These are phyloP conservation scores for Papilio dardanus DNA, from an alignment of 1,140 invertebrate genomes.

Conservation along the genomic window DNA sequence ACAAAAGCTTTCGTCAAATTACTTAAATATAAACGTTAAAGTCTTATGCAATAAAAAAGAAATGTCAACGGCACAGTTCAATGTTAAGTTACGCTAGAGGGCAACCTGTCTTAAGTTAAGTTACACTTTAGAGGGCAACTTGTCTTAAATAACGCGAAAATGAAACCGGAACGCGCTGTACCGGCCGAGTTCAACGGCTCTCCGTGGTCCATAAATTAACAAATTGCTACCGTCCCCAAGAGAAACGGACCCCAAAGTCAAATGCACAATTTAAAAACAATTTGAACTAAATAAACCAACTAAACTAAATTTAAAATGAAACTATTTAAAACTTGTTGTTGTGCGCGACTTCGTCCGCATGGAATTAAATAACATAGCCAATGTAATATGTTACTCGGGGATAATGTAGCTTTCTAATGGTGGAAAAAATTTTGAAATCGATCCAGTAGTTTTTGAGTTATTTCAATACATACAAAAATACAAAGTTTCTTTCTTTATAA, in stretches of 20 bases:
- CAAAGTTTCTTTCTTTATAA: no score
- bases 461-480: no score
- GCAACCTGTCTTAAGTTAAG: conserved; percentile 44
- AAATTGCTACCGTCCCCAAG: conserved; percentile 31
- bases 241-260: background rate
- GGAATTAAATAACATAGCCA: no score
- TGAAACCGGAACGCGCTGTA: conserved; percentile 44
- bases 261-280: background rate
- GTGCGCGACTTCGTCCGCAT: no score
- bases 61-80: conserved; percentile 40
- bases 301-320: no score
- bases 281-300: background rate
- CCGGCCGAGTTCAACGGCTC: conserved; percentile 39
- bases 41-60: conserved; percentile 36
- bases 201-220: conserved; percentile 16
- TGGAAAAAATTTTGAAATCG: no score
- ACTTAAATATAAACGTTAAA: no score
- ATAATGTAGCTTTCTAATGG: no score
- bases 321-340: no score
- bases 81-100: conserved; percentile 42
- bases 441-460: no score
- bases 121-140: conserved; percentile 45
- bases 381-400: no score
- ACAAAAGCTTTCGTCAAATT: no score
- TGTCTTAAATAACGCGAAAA: conserved; percentile 48